Evolutionary conservation across 2,888 invertebrate species (phyloP).

Genomic region (Tipula helvola): DNA sequence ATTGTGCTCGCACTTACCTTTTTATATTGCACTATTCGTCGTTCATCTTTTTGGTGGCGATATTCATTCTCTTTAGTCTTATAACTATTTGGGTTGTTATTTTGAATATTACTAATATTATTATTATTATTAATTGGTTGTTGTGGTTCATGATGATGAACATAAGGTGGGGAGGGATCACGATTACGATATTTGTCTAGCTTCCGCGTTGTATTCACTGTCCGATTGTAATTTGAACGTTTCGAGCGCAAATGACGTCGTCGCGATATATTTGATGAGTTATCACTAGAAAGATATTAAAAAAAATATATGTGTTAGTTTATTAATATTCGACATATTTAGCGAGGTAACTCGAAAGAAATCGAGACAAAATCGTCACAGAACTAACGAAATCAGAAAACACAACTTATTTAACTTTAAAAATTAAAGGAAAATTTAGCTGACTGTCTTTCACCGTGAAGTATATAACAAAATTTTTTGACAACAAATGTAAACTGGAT

Average conservation of each 20-base stretch:
- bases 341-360: too few species aligned
- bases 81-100: constrained; percentile 17
- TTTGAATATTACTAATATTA: background rate
- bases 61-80: background rate
- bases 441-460: too few species aligned
- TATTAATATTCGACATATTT: too few species aligned
- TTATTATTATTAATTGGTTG: background rate
- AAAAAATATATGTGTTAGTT: background rate
- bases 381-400: too few species aligned
- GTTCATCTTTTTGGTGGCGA: background rate
- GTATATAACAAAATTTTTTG: too few species aligned
- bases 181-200: constrained; percentile 46
- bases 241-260: constrained; percentile 73
- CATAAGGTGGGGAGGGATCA: background rate
- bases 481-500: too few species aligned
- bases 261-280: constrained; percentile 46
- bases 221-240: constrained; percentile 71
- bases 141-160: background rate
- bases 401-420: too few species aligned
- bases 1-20: too few species aligned
- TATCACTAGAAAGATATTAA: constrained; percentile 28
- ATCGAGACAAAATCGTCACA: too few species aligned
- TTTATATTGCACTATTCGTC: background rate
- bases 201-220: constrained; percentile 50
- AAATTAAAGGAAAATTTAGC: too few species aligned